Conservation (phyloP, 2,113 vertebrate species). For the Chroicocephalus ridibundus region DNA sequence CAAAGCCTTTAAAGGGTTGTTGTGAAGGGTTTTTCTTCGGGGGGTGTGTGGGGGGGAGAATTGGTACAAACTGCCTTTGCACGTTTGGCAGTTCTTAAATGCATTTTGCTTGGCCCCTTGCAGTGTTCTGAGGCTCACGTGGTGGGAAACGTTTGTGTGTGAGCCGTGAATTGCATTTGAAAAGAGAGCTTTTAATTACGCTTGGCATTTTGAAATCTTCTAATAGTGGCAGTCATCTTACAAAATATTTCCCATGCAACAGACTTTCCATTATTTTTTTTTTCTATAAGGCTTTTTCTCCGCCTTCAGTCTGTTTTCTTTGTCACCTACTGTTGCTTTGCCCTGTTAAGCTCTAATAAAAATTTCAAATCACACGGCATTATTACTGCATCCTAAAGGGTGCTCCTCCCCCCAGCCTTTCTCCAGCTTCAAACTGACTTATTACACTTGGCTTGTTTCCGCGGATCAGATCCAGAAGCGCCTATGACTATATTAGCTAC, state of each 20-base stretch:
- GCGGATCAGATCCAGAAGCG: conserved; percentile 5
- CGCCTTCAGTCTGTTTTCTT: conserved; percentile 40
- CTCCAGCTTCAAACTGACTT: conserved; percentile 43
- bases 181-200: conserved; percentile 66
- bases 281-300: neutral
- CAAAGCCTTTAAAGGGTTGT: conserved; percentile 62
- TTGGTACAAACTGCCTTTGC: conserved; percentile 51
- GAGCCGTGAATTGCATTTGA: conserved; percentile 59
- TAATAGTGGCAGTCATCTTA: conserved; percentile 49
- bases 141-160: conserved; percentile 45
- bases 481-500: conserved; percentile 13
- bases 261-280: neutral
- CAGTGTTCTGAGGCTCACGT: conserved; percentile 53
- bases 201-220: conserved; percentile 46
- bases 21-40: conserved; percentile 16
- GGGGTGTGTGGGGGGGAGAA: neutral
- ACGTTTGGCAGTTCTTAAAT: conserved; percentile 59
- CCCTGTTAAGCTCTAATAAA: conserved; percentile 57
- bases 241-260: conserved; percentile 59
- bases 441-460: conserved; percentile 53
- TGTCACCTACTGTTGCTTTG: conserved; percentile 49
- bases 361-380: conserved; percentile 26
- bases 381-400: conserved; percentile 37
- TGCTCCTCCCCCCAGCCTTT: conserved; percentile 35
- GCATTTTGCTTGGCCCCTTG: conserved; percentile 52